These are phyloP conservation scores for Heteromyza rotundicornis DNA, from an alignment of 2,888 invertebrate genomes.

Conservation along the genomic window DNA sequence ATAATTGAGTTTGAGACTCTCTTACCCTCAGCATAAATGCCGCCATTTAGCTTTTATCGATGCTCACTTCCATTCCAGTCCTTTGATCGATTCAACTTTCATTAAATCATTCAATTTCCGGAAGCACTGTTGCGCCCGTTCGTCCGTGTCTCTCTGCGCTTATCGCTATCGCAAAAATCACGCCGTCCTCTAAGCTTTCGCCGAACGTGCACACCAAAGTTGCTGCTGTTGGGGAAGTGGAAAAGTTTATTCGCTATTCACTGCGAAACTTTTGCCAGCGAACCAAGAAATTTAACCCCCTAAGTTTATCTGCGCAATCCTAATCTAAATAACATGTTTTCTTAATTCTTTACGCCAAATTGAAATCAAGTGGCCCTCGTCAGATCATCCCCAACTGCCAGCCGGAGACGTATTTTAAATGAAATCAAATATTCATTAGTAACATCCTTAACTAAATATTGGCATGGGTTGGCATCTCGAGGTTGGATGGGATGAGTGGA, in stretches of 20 bases:
- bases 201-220: background rate
- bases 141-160: background rate
- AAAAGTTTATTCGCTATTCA: too few relatives aligned
- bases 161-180: background rate
- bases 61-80: slow-evolving; percentile 5
- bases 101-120: slow-evolving; percentile 55
- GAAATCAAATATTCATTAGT: slow-evolving; percentile 12
- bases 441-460: background rate
- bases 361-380: slow-evolving; percentile 3
- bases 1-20: too few relatives aligned
- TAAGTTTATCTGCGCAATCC: slow-evolving; percentile 1
- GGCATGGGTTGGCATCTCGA: background rate
- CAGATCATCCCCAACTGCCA: background rate
- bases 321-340: slow-evolving; percentile 14
- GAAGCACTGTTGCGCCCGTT: slow-evolving; percentile 10
- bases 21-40: background rate
- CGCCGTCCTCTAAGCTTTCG: background rate
- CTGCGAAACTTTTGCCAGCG: too few relatives aligned
- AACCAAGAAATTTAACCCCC: background rate
- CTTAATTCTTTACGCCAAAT: slow-evolving; percentile 1
- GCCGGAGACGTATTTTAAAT: slow-evolving; percentile 5
- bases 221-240: background rate
- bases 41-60: background rate
- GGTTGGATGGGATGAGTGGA: background rate
- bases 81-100: slow-evolving; percentile 40